A percentile compares a stretch with the other conserved stretches of the same genome.
Conservation (phyloP, 1,140 invertebrate species). For the Drosophila suzukii region DNA sequence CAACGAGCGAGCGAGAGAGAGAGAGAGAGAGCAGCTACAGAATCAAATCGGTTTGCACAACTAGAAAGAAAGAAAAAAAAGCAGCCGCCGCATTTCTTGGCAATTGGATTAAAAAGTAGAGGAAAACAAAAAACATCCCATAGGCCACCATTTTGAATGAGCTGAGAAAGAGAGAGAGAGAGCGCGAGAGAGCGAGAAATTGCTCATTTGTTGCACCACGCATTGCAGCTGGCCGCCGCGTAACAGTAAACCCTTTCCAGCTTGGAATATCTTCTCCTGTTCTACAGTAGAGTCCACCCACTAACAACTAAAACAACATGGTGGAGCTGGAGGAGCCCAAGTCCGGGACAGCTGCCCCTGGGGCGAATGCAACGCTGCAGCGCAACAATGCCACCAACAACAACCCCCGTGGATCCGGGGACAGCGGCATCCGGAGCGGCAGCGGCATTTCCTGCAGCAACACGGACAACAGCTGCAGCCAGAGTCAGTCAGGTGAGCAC, state of each 20-base stretch:
- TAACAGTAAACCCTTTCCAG: conserved; percentile 50
- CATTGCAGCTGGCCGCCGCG: conserved; percentile 66
- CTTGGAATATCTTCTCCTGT: conserved; percentile 12
- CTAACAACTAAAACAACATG: conserved; percentile 51
- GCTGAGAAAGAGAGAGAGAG: conserved; percentile 54
- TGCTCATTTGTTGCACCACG: conserved; percentile 56
- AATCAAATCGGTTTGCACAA: conserved; percentile 39
- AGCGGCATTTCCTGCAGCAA: conserved; percentile 73
- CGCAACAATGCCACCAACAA: conserved; percentile 40
- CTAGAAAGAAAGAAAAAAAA: no score
- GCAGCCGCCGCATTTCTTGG: conserved; percentile 61
- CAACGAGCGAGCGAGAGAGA: conserved; percentile 12
- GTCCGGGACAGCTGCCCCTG: conserved; percentile 51
- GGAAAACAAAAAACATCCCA: conserved; percentile 53
- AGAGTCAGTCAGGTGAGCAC: conserved; percentile 78
- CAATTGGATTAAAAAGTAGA: conserved; percentile 59
- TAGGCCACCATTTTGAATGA: conserved; percentile 80
- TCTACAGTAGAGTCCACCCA: conserved; percentile 16
- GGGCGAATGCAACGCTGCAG: conserved; percentile 26
- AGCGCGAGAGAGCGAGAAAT: conserved; percentile 31
- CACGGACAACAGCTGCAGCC: conserved; percentile 78
- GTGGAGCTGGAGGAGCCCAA: conserved; percentile 76
- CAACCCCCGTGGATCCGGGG: conserved; percentile 62
- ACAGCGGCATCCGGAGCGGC: conserved; percentile 68
- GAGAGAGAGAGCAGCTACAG: conserved; percentile 14